Conservation (phyloP, 2,888 invertebrate species). For the Alloscopus bannaensis region DNA sequence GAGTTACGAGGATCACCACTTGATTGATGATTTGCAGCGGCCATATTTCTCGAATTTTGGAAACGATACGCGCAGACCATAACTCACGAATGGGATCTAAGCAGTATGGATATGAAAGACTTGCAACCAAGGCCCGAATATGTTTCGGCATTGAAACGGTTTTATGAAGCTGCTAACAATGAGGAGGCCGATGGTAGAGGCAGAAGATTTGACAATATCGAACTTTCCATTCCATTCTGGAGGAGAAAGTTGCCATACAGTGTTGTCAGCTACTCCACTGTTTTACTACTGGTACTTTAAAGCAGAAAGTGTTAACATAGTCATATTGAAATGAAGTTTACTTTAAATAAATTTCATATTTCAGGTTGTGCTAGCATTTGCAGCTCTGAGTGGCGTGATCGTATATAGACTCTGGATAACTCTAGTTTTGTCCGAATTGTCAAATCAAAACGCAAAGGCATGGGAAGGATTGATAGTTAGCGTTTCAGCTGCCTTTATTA, state of each 20-base stretch:
- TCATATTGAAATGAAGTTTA: neutral
- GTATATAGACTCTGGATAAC: conserved; percentile 87
- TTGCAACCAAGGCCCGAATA: conserved; percentile 92
- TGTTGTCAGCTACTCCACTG: conserved; percentile 89
- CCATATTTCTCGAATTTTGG: conserved; percentile 95
- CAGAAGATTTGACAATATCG: conserved; percentile 26
- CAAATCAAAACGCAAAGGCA: neutral
- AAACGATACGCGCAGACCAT: conserved; percentile 95
- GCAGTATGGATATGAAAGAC: conserved; percentile 93
- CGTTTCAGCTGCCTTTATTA: conserved; percentile 92
- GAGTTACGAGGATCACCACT: too few species aligned
- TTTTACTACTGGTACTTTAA: conserved; percentile 83
- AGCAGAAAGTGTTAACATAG: neutral
- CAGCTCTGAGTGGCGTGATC: conserved; percentile 94
- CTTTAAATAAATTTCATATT: too few species aligned
- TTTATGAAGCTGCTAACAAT: conserved; percentile 74
- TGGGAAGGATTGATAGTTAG: conserved; percentile 82
- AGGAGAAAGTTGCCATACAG: conserved; percentile 89
- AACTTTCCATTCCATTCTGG: conserved; percentile 87
- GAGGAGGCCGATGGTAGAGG: conserved; percentile 3
- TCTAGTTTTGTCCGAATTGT: conserved; percentile 80
- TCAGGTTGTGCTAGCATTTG: conserved; percentile 86
- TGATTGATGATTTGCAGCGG: conserved; percentile 78
- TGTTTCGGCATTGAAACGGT: conserved; percentile 85
- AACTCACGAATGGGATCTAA: conserved; percentile 96